Base-by-base conservation (phyloP, 2,888 invertebrate species). In the Pheosia tremula region DNA sequence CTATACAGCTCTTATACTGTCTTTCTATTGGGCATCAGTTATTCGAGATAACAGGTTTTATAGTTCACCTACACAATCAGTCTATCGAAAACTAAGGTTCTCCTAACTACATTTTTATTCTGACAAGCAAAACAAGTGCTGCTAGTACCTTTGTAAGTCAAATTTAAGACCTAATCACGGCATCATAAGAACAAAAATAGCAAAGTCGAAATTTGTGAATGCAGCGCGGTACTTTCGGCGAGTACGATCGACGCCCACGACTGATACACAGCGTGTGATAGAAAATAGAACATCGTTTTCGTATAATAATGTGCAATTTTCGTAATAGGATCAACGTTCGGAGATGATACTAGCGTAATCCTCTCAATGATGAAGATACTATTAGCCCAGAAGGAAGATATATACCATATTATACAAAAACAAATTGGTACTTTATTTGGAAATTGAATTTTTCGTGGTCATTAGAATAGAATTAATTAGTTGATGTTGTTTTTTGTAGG, bases 211-310 rank as follows among this genome's bases (percentile, higher is more conserved):
- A 63, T 63, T 59, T 62, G 59, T 62, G 62, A 64, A 64, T 61
- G 47, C 6, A 56, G 58, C 64, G 53, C 56, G 53, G 63, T 64
- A 64, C 59, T 63, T 59, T 62, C 38, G 37, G 54, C 43, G 50
- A 24, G 37, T 58, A 60, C 13, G 13, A 36, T 49, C 70, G 65
- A 55, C 70, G 66, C 68, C 72, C 64, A 61, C 58, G 24, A 4
- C n/a, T 8, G 36, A 7, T 57, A 60, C 57, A 72, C 63, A 72
- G 66, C 62, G 0, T 70, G 72, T 61, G 9, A 43, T 45, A 56
- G 5, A n/a, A n/a, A n/a, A 36, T 45, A 24, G 36, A 13, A 11
- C 24, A 45, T 45, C 4, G 5, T 45, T 56, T 45, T 37, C 50
- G 50, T 9, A 9, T 8, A 24, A 10, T 53, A 37, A 53, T 37